Conservation (phyloP, 2,888 invertebrate species). For the Brachypterus glaber region DNA sequence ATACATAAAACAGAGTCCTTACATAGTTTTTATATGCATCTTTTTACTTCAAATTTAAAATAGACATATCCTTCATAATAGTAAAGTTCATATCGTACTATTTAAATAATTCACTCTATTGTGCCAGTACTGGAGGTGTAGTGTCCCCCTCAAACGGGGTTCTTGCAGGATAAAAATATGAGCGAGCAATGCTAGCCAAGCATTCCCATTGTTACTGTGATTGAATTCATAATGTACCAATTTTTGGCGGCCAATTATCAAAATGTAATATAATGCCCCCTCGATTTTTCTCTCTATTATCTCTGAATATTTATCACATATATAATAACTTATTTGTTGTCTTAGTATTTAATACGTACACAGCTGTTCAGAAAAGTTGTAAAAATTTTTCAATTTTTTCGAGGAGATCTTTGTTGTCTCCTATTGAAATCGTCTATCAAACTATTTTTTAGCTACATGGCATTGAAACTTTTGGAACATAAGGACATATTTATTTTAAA, state of each 20-base stretch:
- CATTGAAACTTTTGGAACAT: too few relatives aligned
- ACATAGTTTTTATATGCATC: slow-evolving; percentile 30
- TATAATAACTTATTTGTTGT: too few relatives aligned
- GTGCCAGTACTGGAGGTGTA: slow-evolving; percentile 17
- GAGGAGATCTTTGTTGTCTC: slow-evolving; percentile 10
- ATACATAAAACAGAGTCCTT: slow-evolving; percentile 26
- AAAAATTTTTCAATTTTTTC: slow-evolving; percentile 15
- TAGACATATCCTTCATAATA: slow-evolving; percentile 9
- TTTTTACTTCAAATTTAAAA: slow-evolving; percentile 15
- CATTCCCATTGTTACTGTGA: slow-evolving; percentile 34
- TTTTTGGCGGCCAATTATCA: background rate
- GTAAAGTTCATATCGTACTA: slow-evolving; percentile 1
- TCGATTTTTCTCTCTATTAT: slow-evolving; percentile 14
- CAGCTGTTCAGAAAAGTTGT: too few relatives aligned
- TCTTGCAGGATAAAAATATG: too few relatives aligned
- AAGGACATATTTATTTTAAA: too few relatives aligned
- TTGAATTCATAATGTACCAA: slow-evolving; percentile 23
- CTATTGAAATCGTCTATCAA: too few relatives aligned
- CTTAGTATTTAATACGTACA: too few relatives aligned
- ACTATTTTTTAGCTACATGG: too few relatives aligned
- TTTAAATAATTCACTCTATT: too few relatives aligned
- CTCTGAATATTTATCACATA: slow-evolving; percentile 20
- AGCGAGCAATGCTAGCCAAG: slow-evolving; percentile 22
- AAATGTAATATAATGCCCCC: slow-evolving; percentile 10
- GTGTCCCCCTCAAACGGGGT: slow-evolving; percentile 19